Evolutionary conservation across 2,113 vertebrate species (phyloP).

Genomic region (Rhineura floridana): DNA sequence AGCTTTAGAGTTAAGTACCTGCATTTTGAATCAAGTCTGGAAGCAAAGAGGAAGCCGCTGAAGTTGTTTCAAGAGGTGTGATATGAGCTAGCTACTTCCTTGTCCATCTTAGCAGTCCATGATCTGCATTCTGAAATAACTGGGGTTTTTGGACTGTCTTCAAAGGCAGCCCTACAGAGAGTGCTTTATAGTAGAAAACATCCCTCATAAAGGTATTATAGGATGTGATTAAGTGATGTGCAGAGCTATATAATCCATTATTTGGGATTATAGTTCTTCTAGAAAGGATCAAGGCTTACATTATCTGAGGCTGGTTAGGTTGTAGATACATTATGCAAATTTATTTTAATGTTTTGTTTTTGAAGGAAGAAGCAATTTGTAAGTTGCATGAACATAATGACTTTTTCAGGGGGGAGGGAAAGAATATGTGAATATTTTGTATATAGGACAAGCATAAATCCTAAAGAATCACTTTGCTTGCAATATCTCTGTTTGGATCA

Average conservation of each 20-base stretch:
- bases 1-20: neutral
- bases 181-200: neutral
- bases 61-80: neutral
- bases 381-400: neutral
- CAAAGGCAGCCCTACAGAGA: neutral
- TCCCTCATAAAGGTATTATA: too few species aligned
- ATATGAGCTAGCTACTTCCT: neutral
- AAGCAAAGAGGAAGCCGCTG: neutral
- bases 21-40: neutral
- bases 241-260: neutral
- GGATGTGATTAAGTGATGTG: neutral
- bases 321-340: neutral
- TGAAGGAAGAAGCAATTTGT: neutral
- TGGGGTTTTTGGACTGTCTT: neutral
- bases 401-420: neutral
- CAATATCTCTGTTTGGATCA: conserved; percentile 73
- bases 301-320: too few species aligned
- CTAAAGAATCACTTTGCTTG: conserved; percentile 26
- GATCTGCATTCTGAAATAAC: neutral
- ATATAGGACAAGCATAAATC: neutral
- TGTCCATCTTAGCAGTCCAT: neutral
- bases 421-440: neutral
- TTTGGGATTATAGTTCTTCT: neutral
- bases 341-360: neutral
- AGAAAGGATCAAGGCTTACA: neutral